Evolutionary conservation across 2,113 vertebrate genomes (phyloP), one percentile per base, ranked within the genome.

Genomic region (Cavia porcellus): DNA sequence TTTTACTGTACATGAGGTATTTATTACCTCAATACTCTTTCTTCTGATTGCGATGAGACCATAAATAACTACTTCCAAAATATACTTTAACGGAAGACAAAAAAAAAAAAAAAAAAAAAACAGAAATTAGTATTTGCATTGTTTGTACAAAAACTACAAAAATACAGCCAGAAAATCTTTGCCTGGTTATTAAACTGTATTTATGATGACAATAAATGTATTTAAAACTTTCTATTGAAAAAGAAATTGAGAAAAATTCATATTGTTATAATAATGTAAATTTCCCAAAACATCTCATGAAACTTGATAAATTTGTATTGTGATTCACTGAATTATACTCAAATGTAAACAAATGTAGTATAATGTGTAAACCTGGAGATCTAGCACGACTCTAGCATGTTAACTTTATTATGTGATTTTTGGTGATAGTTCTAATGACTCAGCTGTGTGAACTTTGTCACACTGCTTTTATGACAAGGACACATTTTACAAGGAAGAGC

Each of bases 1-100:
- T 87, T 95, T 92, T 86, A 89, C 3, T 68, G 17, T 62, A 22
- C 83, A 68, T 28, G n/a, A 57, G 32, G 25, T 32, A 35, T 5
- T 94, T 86, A 93, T 92, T 82, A 68, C 79, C 1, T 61, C 86
- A 79, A 47, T 92, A 79, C 50, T 45, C 38, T 68, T 89, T 28
- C n/a, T 74, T 95, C 68, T 68, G 47, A 89, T 91, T 91, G 11
- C 86, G 14, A 62, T 79, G 38, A 93, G 57, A 79, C 45, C 47
- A 6, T 83, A 75, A 92, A 57, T 79, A 25, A 17, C 68, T 75
- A 84, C 89, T 92, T 90, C 17, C 80, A 79, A 86, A 68, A 57
- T 87, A 64, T 13, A 50, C 1, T 45, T 45, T 5, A 32, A 22
- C n/a, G 25, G 57, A 72, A 64, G n/a, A 15, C 35, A 79, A 92